Evolutionary conservation across 2,797 vertebrate genomes (phyloP), one percentile per base, ranked within the genome.

Genomic region (Choloepus didactylus): DNA sequence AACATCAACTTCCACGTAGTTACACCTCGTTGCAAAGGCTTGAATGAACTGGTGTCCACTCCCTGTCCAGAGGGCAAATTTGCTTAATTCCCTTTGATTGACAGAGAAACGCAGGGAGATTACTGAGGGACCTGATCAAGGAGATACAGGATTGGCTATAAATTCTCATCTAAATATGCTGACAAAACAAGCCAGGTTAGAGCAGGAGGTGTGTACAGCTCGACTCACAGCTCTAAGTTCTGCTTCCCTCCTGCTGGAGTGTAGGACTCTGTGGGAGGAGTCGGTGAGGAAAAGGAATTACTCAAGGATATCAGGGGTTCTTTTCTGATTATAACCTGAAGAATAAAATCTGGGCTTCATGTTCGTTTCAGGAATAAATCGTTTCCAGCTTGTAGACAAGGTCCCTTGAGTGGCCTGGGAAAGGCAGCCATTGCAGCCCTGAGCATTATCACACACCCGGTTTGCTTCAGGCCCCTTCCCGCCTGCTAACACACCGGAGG

Each of bases 331-430:
- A 75, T 66, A 76, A 60, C 12, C 84, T 67, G 15, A 41, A 90
- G 64, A 93, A 85, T 67, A 82, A 93, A 84, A 19, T 62, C 59
- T 83, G 90, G 73, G 87, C 66, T 79, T 90, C 27, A 9, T 29
- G 10, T 81, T 81, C 49, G 44, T 59, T 75, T 90, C 46, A 77
- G 62, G 87, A 85, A 89, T 51, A 56, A 93, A 62, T 49, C 4
- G 3, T 84, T 95, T 90, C 75, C 60, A 66, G 72, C 38, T 60
- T 73, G 31, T 15, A 89, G 84, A 91, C 9, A 59, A 76, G 73
- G 8, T 9, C 73, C n/a, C 59, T 67, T 2, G 51, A 88, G 77
- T 18, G 35, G 62, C 56, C 91, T 82, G n/a, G 84, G 89, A 89
- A 94, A 95, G 83, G 88, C 35, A 64, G n/a, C 49, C 0, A 2